Evolutionary conservation across 2,113 vertebrate genomes (phyloP), one percentile per base, ranked within the genome.

Genomic region (Laterallus jamaicensis): DNA sequence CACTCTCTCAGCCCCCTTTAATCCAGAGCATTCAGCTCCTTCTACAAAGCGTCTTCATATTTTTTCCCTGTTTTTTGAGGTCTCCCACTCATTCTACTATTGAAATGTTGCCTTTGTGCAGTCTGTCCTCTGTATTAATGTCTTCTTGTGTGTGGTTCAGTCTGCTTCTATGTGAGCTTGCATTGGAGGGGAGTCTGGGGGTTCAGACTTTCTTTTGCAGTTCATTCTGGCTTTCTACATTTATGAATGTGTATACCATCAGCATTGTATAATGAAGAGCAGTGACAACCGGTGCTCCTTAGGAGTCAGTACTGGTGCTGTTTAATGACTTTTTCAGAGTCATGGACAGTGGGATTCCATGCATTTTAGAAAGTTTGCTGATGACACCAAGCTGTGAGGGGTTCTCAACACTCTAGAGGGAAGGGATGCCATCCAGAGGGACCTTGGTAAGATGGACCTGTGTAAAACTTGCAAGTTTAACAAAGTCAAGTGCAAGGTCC

Each of bases 81-180:
- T 89, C 47, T 92, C 73, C 47, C 76, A 89, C 83, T 95, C 80
- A 6, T 93, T 93, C 91, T 71, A 8, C 66, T 79, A 84, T 86
- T 95, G 86, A 93, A 96, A 95, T 84, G 42, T 83, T 90, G 56
- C 92, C 92, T 95, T 96, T 94, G 88, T 93, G 76, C 40, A 40
- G 63, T 58, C 82, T 67, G 60, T 91, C 64, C 74, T 93, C 92
- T 93, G 39, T 90, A 92, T 88, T 88, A 94, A 39, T 47, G 86
- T 93, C 64, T 86, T 31, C 88, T 92, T 71, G 37, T 39, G 32
- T 6, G 0, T 42, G 29, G 68, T 70, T 93, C 80, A 88, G 31
- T 60, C 77, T 83, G 94, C 17, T 90, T 9, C 29, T 84, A 4
- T 67, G n/a, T 71, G 59, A 92, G 73, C 59, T 70, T 55, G 35